phyloP scores from a whole-genome alignment of 2,113 vertebrate species.

The Alces alces region DNA sequence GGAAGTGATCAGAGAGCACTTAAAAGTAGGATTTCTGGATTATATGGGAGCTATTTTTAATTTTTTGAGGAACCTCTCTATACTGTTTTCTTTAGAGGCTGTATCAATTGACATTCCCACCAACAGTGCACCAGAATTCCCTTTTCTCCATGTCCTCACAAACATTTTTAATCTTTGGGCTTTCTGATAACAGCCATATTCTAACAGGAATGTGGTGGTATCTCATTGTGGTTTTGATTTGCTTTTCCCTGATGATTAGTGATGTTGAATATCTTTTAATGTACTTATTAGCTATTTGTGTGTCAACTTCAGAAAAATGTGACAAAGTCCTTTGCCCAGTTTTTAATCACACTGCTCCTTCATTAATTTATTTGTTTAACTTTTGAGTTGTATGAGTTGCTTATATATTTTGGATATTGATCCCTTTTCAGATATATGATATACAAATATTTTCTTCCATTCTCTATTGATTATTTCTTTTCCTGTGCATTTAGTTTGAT shows the following conservation, averaged over 20 bases:
- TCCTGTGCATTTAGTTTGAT: neutral
- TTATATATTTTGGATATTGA: neutral
- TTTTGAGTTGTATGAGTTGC: neutral
- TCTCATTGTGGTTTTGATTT: neutral
- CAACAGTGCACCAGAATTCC: neutral
- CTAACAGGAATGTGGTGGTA: neutral
- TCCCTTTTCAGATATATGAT: neutral
- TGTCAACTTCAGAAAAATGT: neutral
- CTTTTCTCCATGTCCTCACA: neutral
- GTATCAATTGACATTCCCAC: neutral
- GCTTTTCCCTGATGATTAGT: neutral
- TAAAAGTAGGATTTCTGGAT: too few species aligned
- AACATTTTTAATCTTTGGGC: neutral
- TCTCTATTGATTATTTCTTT: neutral
- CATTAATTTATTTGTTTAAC: neutral
- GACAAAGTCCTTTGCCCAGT: neutral
- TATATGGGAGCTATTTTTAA: neutral
- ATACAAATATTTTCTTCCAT: neutral
- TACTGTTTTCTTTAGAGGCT: neutral
- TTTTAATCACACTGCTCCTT: neutral
- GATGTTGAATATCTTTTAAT: neutral
- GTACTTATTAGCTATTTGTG: neutral
- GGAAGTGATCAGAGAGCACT: neutral
- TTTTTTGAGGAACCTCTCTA: neutral
- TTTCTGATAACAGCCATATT: neutral